Conservation (phyloP, 2,797 vertebrate species). For the Artibeus lituratus region DNA sequence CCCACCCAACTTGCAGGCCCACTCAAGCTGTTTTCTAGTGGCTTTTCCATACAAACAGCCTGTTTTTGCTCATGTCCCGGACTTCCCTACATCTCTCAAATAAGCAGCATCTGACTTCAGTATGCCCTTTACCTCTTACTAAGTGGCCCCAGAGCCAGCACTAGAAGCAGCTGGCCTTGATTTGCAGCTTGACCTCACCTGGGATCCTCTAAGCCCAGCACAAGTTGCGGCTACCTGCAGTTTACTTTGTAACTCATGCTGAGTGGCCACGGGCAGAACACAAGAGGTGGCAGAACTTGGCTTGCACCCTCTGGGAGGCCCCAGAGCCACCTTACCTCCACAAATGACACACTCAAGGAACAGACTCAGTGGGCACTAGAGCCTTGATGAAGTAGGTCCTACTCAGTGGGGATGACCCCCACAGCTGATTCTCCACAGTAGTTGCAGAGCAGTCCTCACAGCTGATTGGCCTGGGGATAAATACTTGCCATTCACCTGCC, state of each 20-base stretch:
- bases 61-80: neutral
- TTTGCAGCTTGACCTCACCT: neutral
- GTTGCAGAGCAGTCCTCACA: neutral
- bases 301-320: neutral
- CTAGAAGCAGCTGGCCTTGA: neutral
- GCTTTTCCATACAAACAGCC: neutral
- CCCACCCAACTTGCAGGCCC: too few species aligned
- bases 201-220: neutral
- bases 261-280: neutral
- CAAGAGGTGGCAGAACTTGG: neutral
- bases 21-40: too few species aligned
- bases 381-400: neutral
- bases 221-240: neutral
- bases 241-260: neutral
- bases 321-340: neutral
- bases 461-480: neutral
- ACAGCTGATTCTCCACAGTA: neutral
- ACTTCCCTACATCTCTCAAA: neutral
- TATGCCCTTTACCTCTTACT: neutral
- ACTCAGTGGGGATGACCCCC: neutral
- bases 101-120: neutral
- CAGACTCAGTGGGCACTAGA: neutral
- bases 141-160: neutral
- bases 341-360: neutral
- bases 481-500: neutral